Evolutionary conservation across 2,888 invertebrate genomes (phyloP).

Genomic region (Drosophila eohydei): DNA sequence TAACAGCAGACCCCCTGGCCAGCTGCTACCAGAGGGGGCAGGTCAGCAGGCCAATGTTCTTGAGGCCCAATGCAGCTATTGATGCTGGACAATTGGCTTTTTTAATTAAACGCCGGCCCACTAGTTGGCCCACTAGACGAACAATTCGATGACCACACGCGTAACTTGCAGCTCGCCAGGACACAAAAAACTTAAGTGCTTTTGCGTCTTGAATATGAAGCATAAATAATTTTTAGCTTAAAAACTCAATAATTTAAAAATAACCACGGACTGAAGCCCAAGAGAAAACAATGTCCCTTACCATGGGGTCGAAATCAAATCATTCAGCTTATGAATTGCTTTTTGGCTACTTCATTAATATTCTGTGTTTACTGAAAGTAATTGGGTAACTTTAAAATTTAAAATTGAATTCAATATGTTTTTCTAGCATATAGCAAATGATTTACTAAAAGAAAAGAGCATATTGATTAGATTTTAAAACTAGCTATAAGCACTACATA

Average conservation of each 20-base stretch:
- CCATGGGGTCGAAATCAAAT: slow-evolving; percentile 9
- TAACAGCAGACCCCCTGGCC: slow-evolving; percentile 37
- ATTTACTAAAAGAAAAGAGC: too few relatives aligned
- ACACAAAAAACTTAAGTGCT: slow-evolving; percentile 7
- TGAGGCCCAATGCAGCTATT: slow-evolving; percentile 39
- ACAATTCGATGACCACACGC: slow-evolving; percentile 29
- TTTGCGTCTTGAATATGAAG: slow-evolving; percentile 38
- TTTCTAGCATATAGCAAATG: too few relatives aligned
- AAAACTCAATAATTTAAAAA: slow-evolving; percentile 37
- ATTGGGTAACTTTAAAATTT: not conserved
- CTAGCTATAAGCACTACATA: too few relatives aligned
- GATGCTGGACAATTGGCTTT: slow-evolving; percentile 31
- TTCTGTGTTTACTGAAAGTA: not conserved
- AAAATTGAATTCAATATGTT: too few relatives aligned
- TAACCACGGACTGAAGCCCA: slow-evolving; percentile 19
- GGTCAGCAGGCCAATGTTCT: slow-evolving; percentile 22
- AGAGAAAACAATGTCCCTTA: not conserved
- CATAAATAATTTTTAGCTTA: slow-evolving; percentile 2
- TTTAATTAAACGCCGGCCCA: slow-evolving; percentile 66
- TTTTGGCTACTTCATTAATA: not conserved
- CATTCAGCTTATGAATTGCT: not conserved
- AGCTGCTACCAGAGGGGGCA: slow-evolving; percentile 2
- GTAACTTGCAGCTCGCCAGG: slow-evolving; percentile 24
- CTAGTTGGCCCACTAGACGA: slow-evolving; percentile 1
- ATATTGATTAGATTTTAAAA: too few relatives aligned